Base-by-base conservation (phyloP, 2,888 invertebrate genomes). In the Charanyca ferruginea region DNA sequence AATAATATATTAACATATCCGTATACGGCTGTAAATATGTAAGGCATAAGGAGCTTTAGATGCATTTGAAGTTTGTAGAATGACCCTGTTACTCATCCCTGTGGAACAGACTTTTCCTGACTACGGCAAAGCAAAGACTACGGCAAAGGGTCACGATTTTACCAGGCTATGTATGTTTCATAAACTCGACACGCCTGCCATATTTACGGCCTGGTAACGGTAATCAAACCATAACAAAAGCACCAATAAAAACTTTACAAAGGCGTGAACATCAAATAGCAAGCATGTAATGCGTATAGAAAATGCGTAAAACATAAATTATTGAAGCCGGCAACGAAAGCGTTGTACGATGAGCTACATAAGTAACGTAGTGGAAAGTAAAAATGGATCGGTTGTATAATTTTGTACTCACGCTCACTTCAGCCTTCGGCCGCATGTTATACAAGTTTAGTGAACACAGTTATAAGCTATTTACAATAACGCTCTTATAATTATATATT, bases 341-440 rank as follows among this genome's bases (percentile, higher is more conserved):
- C 49, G 44, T 32, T 20, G 52, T 57, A 62, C 53, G 35, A 57
- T 53, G 58, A 67, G 47, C 73, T 69, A 77, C 60, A 54, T 68
- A 77, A 55, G 57, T 75, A 66, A 73, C 66, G 69, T 38, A 70
- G 49, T 81, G 52, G 74, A 79, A 81, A 77, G 79, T 73, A 51
- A 66, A 77, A 73, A 79, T 77, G 71, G 71, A 81, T 77, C 81
- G 79, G 81, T 81, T 82, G 77, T 85, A 83, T 73, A 86, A 80
- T 84, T 57, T 80, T 61, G 47, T 96, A 97, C 97, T 97, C 96
- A 97, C 97, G 95, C 96, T 96, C 83, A 97, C 97, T 96, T 97
- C 97, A 93, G 97, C 97, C 97, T 97, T 96, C 88, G 85, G 95
- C 94, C 93, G 96, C 96, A 93, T 93, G 94, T 91, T 91, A 84